These are phyloP conservation scores for Sylvia atricapilla DNA, from an alignment of 2,113 vertebrate genomes.

Conservation along the genomic window DNA sequence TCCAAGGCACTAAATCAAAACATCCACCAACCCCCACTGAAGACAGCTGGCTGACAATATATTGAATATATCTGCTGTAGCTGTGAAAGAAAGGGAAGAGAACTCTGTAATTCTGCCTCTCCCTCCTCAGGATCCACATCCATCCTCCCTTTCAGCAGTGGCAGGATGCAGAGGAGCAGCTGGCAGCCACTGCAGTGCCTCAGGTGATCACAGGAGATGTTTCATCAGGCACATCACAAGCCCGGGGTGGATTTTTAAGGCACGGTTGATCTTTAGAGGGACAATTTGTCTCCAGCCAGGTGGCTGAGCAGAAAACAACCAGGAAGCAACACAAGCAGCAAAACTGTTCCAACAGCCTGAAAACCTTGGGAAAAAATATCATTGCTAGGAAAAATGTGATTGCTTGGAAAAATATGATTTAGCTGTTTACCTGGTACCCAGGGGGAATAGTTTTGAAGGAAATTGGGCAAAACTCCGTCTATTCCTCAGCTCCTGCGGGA, in stretches of 20 bases:
- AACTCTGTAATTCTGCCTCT: neutral
- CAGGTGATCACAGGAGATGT: neutral
- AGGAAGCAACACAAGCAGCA: neutral
- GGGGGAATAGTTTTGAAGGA: neutral
- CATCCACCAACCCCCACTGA: neutral
- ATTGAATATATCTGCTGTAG: neutral
- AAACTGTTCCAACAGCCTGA: neutral
- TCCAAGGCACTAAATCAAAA: neutral
- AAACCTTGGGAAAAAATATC: neutral
- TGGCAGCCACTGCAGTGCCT: neutral
- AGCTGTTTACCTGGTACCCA: neutral
- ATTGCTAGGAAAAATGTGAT: neutral
- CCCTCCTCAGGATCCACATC: neutral
- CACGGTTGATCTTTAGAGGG: neutral
- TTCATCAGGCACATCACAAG: neutral
- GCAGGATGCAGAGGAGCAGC: neutral
- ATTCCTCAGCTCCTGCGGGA: neutral
- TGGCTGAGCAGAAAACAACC: neutral
- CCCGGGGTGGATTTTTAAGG: neutral
- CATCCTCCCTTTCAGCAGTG: neutral
- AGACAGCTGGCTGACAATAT: slow-evolving; percentile 8
- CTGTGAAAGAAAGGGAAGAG: neutral
- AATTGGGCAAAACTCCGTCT: neutral
- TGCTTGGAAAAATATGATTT: neutral
- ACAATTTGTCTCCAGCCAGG: neutral